phyloP scores from a whole-genome alignment of 2,888 invertebrate species.

The Mongoloraphidia duomilia region DNA sequence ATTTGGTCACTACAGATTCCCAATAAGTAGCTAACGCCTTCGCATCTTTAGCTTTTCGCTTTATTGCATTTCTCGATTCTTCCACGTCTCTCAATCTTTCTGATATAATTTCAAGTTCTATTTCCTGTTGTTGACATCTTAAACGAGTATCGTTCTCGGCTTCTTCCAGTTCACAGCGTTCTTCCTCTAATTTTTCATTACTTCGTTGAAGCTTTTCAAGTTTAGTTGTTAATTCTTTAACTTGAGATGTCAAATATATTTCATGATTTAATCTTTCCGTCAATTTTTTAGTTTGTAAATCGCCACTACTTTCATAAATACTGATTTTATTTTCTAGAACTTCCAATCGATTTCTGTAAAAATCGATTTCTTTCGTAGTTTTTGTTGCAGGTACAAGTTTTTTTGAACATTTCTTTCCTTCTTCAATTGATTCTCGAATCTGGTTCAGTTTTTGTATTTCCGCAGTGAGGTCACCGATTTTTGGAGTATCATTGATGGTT shows the following conservation, averaged over 20 bases:
- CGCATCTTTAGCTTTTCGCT: conserved; percentile 17
- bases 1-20: conserved; percentile 30
- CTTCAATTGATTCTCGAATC: conserved; percentile 46
- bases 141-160: conserved; percentile 59
- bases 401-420: conserved; percentile 27
- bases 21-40: conserved; percentile 10
- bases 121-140: conserved; percentile 36
- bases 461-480: conserved; percentile 36
- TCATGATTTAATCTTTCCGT: conserved; percentile 48
- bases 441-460: conserved; percentile 49
- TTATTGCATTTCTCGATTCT: conserved; percentile 18
- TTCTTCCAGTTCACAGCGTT: conserved; percentile 59
- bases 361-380: conserved; percentile 22
- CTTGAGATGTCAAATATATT: conserved; percentile 35
- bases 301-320: conserved; percentile 50
- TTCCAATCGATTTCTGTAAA: conserved; percentile 49
- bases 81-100: conserved; percentile 23
- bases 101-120: conserved; percentile 13
- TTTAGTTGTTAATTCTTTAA: conserved; percentile 31
- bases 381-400: conserved; percentile 8
- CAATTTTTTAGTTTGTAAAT: conserved; percentile 43
- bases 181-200: conserved; percentile 51
- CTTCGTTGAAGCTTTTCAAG: conserved; percentile 44
- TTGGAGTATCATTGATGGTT: conserved; percentile 1
- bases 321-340: conserved; percentile 48